Percentiles rank a stretch among this genome's conserved stretches.
phyloP scores from a whole-genome alignment of 2,888 invertebrate genomes.

The Dasypolia templi region DNA sequence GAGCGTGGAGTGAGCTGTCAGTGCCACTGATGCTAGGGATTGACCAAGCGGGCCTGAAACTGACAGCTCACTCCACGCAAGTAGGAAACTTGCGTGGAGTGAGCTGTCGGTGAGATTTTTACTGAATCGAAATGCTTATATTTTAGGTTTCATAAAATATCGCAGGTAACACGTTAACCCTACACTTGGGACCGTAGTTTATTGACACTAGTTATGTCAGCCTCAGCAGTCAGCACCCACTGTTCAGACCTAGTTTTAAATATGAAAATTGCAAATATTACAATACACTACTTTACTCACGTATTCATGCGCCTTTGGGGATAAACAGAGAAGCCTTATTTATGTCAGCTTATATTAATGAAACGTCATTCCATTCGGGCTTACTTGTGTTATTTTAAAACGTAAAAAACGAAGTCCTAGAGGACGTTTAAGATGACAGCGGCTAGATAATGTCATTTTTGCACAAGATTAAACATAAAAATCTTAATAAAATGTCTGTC shows the following conservation, averaged over 20 bases:
- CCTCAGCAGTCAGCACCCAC: neutral
- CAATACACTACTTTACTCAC: slow-evolving; percentile 9
- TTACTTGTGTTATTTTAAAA: slow-evolving; percentile 16
- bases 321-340: slow-evolving; percentile 7
- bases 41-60: no score
- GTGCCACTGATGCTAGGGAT: no score
- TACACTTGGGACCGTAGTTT: neutral
- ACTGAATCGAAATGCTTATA: no score
- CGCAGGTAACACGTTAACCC: neutral
- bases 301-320: neutral
- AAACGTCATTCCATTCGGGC: slow-evolving; percentile 22
- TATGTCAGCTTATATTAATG: slow-evolving; percentile 26
- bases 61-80: no score
- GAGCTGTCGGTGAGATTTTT: no score
- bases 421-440: slow-evolving; percentile 34
- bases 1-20: no score
- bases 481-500: slow-evolving; percentile 16
- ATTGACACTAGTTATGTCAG: neutral
- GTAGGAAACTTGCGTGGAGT: no score
- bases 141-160: neutral
- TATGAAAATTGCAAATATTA: slow-evolving; percentile 27
- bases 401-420: neutral
- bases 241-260: neutral
- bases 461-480: slow-evolving; percentile 4
- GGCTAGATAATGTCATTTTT: slow-evolving; percentile 24